These are phyloP conservation scores for Grus americana DNA, from an alignment of 2,113 vertebrate genomes.

Conservation along the genomic window DNA sequence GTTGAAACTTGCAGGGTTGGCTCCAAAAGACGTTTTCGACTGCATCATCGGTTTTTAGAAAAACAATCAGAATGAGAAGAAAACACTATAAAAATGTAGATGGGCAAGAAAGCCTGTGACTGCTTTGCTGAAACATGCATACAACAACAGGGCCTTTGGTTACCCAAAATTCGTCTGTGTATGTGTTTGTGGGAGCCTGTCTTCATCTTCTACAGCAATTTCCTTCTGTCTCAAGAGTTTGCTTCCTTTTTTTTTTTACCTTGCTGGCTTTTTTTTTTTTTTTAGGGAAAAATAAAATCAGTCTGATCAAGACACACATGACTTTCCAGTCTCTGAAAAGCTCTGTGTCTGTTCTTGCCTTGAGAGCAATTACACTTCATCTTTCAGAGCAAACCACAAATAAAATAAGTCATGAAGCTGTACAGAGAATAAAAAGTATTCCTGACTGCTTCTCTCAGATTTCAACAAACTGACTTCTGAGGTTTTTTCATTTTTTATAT, in stretches of 20 bases:
- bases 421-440: background rate
- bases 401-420: background rate
- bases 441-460: background rate
- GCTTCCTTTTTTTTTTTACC: background rate
- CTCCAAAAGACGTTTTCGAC: background rate
- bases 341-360: background rate
- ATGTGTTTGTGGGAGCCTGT: background rate
- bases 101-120: background rate
- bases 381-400: background rate
- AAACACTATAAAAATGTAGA: background rate
- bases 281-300: background rate
- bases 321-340: background rate
- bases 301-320: background rate
- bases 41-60: background rate
- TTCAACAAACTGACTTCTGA: background rate
- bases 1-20: background rate
- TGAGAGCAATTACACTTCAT: background rate
- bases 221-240: background rate
- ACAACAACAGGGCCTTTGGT: background rate
- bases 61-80: background rate
- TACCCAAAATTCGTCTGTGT: background rate
- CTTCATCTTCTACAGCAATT: background rate
- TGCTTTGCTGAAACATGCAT: background rate
- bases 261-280: background rate
- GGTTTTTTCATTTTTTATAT: background rate